These are phyloP conservation scores for Craterocephalus amniculus DNA, from an alignment of 2,797 vertebrate species.

Conservation along the genomic window DNA sequence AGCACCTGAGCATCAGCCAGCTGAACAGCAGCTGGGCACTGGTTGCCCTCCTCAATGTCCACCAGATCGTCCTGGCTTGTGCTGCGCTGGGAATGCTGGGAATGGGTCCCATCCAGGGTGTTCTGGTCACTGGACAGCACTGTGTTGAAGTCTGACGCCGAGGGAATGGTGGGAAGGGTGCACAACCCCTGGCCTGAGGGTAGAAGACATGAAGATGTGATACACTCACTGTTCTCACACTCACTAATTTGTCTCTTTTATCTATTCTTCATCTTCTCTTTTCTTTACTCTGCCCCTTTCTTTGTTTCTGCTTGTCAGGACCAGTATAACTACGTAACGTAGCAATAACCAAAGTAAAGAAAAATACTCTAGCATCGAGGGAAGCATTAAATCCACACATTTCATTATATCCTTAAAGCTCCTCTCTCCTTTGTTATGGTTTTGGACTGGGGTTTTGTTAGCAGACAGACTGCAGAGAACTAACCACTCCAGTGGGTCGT, in stretches of 20 bases:
- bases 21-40: slow-evolving; percentile 96
- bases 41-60: slow-evolving; percentile 93
- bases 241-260: background rate
- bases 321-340: background rate
- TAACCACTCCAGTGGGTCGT: background rate
- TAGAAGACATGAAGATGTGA: background rate
- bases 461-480: background rate
- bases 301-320: background rate
- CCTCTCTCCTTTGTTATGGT: background rate
- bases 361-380: background rate
- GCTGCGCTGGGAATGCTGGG: slow-evolving; percentile 96
- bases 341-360: too few relatives aligned
- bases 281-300: too few relatives aligned
- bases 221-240: too few relatives aligned
- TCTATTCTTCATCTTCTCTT: too few relatives aligned
- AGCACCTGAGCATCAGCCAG: slow-evolving; percentile 97
- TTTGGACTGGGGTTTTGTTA: background rate
- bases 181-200: slow-evolving; percentile 84
- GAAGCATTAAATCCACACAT: background rate
- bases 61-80: slow-evolving; percentile 95
- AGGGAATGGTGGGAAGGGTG: slow-evolving; percentile 96
- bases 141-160: slow-evolving; percentile 97
- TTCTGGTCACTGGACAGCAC: slow-evolving; percentile 98
- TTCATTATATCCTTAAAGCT: background rate
- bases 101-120: slow-evolving; percentile 95